Conservation (phyloP, 2,797 vertebrate genomes). For the Sardinella longiceps region DNA sequence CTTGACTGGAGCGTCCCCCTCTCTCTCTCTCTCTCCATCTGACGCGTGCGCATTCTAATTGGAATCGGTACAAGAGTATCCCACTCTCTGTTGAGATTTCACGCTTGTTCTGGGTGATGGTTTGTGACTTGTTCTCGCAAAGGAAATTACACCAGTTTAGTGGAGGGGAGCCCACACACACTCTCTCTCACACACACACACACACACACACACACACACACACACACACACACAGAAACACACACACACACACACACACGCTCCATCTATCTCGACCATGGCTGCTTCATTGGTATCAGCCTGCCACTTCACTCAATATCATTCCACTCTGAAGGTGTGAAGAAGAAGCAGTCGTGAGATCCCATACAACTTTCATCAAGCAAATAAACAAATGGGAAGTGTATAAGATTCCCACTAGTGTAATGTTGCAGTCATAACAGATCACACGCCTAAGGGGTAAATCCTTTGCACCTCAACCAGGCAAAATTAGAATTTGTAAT, state of each 20-base stretch:
- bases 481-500: background rate
- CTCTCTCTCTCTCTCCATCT: slow-evolving; percentile 74
- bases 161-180: slow-evolving; percentile 26
- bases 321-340: background rate
- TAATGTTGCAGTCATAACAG: background rate
- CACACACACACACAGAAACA: background rate
- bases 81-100: slow-evolving; percentile 72
- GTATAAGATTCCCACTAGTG: background rate
- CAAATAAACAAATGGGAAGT: background rate
- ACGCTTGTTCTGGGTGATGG: slow-evolving; percentile 56
- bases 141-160: slow-evolving; percentile 58
- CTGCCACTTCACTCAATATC: background rate
- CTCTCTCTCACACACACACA: background rate
- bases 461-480: background rate
- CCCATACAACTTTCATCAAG: background rate
- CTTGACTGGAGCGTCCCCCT: slow-evolving; percentile 67
- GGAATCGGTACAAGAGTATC: slow-evolving; percentile 69
- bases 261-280: background rate
- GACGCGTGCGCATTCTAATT: slow-evolving; percentile 78
- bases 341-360: background rate
- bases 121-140: slow-evolving; percentile 53
- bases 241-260: background rate
- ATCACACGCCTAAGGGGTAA: background rate
- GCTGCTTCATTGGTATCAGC: background rate
- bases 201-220: background rate